Evolutionary conservation across 2,888 invertebrate species (phyloP), one percentile per base, ranked within the genome.

Genomic region (Drosophila niveifrons): DNA sequence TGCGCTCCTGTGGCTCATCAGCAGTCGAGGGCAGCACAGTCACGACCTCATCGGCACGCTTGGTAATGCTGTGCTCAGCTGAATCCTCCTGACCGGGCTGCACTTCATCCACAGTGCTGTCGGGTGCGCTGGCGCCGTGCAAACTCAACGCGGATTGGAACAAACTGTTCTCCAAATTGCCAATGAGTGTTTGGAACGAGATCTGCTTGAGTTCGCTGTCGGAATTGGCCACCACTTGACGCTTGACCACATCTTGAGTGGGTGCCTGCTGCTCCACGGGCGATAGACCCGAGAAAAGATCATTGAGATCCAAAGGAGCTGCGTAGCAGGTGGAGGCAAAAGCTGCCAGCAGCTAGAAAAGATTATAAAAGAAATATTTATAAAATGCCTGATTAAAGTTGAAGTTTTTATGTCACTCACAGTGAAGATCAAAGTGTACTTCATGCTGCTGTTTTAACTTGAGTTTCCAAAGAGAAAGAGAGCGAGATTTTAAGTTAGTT

Each of bases 81-180:
- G n/a, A 3, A 10, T 59, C 67, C 1, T 48, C 11, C 41, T 61
- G 50, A 1, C 23, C 64, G 0, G 82, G 69, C n/a, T 66, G 78
- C 0, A 90, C 70, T 43, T 82, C 80, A 7, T 63, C 48, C 34
- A 89, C 67, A 11, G 63, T 66, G 2, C 76, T 78, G 50, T 68
- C 86, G 1, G 81, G 72, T n/a, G 85, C 79, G 18, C 78, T 78
- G 13, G 82, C 82, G 6, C 82, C 80, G 4, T 84, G 70, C 13
- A 90, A 67, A 66, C 90, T 91, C 15, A 89, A 31, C 0, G 92
- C 92, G 0, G 91, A 89, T 34, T 89, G 77, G 10, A 91, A 80
- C 13, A 92, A 57, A 34, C 88, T 89, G 28, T 80, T 76, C 77
- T 92, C 92, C 46, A 92, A 75, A 53, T 90, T 83, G 2, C 89